Base-by-base conservation (phyloP, 1,140 invertebrate species). In the Teleopsis dalmanni region DNA sequence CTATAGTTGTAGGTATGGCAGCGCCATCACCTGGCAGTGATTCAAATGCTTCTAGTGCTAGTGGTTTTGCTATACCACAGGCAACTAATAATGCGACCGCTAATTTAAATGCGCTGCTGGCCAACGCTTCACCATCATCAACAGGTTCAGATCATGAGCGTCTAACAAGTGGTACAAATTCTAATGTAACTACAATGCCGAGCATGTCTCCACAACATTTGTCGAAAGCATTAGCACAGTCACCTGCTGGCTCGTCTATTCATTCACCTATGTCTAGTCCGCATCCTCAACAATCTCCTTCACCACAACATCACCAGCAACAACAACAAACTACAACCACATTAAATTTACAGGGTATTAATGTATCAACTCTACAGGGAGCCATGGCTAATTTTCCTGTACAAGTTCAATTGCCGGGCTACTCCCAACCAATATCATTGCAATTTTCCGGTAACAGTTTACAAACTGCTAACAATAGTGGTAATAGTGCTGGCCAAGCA, bases 341-440 rank as follows among this genome's bases (percentile, higher is more conserved):
- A 13, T 70, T 81, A 21, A 80, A 78, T 62, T 72, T 83, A 33
- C 81, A 87, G 70, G 82, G 85, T 55, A 78, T 89, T 42, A 89
- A 87, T 72, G 75, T 89, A 47, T 78, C 85, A 42, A 85, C 81
- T 58, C 75, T 90, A 37, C 83, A 83, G 62, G 76, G 78, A 9
- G 77, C 77, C 4, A 81, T 82, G 62, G 76, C 81, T 3, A 79
- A 70, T 37, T 70, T 88, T 43, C 80, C 84, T 72, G 83, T 88
- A 41, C 81, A 82, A 70, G 81, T 83, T 27, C 87, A 87, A 60
- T 82, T 88, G 57, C 83, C 84, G 14, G 84, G 85, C 33, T 77
- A 88, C 33, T 76, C 83, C 11, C 84, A 86, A 55, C 84, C 85
- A 10, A 87, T 89, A 57, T 87, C 85, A 25, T 73, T 87, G 57